These are phyloP conservation scores for Cephalopholis sonnerati DNA, from an alignment of 2,113 vertebrate species.

Conservation along the genomic window DNA sequence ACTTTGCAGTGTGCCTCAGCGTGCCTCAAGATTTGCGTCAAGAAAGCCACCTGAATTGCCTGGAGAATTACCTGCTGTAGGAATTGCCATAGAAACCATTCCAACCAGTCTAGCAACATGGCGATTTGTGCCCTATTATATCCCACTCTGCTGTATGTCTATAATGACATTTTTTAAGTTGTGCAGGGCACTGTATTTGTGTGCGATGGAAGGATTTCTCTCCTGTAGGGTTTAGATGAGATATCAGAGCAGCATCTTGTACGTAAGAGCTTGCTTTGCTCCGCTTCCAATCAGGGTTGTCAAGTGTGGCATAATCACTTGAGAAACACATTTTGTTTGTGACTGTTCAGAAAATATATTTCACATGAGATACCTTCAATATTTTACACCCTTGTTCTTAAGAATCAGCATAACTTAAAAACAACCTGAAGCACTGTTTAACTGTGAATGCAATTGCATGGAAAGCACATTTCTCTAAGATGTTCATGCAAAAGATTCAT, in stretches of 20 bases:
- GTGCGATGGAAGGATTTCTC: constrained; percentile 12
- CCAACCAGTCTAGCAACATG: background rate
- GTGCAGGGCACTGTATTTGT: background rate
- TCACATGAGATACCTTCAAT: constrained; percentile 6
- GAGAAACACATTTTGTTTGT: constrained; percentile 34
- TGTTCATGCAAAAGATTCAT: constrained; percentile 53
- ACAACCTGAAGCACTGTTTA: background rate
- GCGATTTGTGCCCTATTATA: constrained; percentile 18
- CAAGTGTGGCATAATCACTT: constrained; percentile 48
- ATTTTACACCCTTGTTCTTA: background rate
- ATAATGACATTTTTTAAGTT: constrained; percentile 30
- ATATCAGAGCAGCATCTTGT: constrained; percentile 34
- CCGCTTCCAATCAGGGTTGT: constrained; percentile 47
- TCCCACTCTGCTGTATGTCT: constrained; percentile 14
- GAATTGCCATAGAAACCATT: constrained; percentile 48
- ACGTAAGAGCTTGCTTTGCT: constrained; percentile 29
- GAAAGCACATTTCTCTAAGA: constrained; percentile 1
- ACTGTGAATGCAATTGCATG: background rate
- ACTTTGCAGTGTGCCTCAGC: background rate
- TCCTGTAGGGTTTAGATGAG: constrained; percentile 30
- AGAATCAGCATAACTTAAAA: background rate
- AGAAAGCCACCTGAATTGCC: constrained; percentile 28
- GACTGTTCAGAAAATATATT: constrained; percentile 12
- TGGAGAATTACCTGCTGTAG: constrained; percentile 27
- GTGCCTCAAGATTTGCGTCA: constrained; percentile 20